Conservation (phyloP, 2,113 vertebrate species). For the Pelodiscus sinensis region DNA sequence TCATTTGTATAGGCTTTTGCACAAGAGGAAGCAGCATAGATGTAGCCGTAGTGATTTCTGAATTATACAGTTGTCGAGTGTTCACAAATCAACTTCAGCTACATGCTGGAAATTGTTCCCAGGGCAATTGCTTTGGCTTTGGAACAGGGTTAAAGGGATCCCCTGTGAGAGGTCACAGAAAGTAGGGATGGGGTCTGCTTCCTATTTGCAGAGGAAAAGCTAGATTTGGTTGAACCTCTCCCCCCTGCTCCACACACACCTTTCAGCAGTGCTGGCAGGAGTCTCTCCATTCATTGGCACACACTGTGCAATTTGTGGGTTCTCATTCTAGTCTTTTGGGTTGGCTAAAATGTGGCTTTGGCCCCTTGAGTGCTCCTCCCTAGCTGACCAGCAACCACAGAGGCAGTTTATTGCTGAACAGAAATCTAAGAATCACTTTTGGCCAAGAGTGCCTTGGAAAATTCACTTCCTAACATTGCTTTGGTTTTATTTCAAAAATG, state of each 20-base stretch:
- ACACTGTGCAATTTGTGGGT: background rate
- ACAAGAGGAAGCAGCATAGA: too few relatives aligned
- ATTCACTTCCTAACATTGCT: slow-evolving; percentile 75
- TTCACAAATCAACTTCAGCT: slow-evolving; percentile 43
- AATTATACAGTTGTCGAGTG: slow-evolving; percentile 29
- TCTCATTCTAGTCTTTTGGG: background rate
- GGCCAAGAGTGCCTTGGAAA: slow-evolving; percentile 75
- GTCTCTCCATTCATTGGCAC: slow-evolving; percentile 34
- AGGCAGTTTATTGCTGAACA: slow-evolving; percentile 73
- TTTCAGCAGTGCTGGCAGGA: background rate
- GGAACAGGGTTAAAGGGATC: slow-evolving; percentile 12
- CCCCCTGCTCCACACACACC: background rate
- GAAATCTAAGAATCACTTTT: slow-evolving; percentile 76
- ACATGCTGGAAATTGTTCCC: slow-evolving; percentile 47
- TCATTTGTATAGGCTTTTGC: too few relatives aligned
- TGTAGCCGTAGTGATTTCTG: background rate
- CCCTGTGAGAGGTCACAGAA: slow-evolving; percentile 1
- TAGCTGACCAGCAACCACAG: slow-evolving; percentile 61
- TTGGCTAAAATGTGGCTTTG: slow-evolving; percentile 48
- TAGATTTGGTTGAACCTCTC: slow-evolving; percentile 32
- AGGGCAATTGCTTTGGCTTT: slow-evolving; percentile 24
- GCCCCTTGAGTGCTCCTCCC: slow-evolving; percentile 38
- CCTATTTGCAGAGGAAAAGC: slow-evolving; percentile 9
- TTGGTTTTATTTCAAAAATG: slow-evolving; percentile 78
- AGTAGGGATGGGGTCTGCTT: background rate